These are phyloP conservation scores for Phalacrocorax aristotelis DNA, from an alignment of 2,113 vertebrate species.

Conservation along the genomic window DNA sequence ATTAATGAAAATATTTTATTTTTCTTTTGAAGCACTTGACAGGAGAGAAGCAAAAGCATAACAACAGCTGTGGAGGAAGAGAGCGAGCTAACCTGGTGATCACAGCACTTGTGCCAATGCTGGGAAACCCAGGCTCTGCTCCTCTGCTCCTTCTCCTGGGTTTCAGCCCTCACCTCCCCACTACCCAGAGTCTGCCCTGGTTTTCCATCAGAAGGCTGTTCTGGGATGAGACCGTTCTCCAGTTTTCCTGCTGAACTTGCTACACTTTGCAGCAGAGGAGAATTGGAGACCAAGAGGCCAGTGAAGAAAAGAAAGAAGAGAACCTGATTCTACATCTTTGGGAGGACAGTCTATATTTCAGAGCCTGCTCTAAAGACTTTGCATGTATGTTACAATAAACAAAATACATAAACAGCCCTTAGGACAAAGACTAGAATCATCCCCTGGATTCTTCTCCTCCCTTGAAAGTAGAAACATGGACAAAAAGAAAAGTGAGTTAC, in stretches of 20 bases:
- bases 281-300: background rate
- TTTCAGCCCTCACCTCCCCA: background rate
- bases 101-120: background rate
- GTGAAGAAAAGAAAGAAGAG: background rate
- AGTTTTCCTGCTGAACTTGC: background rate
- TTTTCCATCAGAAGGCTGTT: background rate
- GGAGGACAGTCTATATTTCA: background rate
- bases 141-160: background rate
- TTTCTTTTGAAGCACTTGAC: background rate
- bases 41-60: background rate
- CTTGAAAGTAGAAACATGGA: background rate
- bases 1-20: background rate
- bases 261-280: background rate
- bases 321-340: background rate
- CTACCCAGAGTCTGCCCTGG: background rate
- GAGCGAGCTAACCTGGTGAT: background rate
- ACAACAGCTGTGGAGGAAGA: background rate
- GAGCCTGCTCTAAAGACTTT: accelerated
- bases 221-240: background rate
- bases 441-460: background rate
- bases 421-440: background rate
- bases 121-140: background rate
- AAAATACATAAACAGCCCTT: background rate
- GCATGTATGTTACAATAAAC: background rate
- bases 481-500: background rate